Percentiles rank a stretch among this genome's conserved stretches.
Conservation (phyloP, 2,888 invertebrate species). For the Netelia inedita region DNA sequence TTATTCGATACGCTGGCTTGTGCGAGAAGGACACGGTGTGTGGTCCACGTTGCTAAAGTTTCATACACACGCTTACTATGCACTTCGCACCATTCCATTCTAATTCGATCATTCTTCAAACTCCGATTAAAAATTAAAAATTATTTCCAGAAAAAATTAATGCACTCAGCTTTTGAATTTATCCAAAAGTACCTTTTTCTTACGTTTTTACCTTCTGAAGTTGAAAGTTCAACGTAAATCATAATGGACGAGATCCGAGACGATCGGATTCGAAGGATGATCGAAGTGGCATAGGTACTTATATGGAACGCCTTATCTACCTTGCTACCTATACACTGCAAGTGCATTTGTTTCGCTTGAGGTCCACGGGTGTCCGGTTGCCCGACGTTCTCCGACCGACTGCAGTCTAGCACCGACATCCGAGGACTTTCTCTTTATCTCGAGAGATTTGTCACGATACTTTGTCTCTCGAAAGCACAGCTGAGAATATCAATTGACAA, state of each 20-base stretch:
- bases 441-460: constrained; percentile 40
- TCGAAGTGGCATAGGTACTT: no score
- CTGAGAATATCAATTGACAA: constrained; percentile 55
- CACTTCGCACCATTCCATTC: not conserved
- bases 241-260: no score
- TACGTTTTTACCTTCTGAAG: no score
- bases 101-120: not conserved
- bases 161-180: no score
- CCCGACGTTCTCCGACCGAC: constrained; percentile 11
- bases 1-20: constrained; percentile 52
- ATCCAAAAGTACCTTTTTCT: no score
- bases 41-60: constrained; percentile 7
- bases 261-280: no score
- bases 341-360: constrained; percentile 23
- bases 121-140: not conserved
- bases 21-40: constrained; percentile 23
- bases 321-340: not conserved
- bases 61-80: constrained; percentile 3
- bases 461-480: constrained; percentile 6
- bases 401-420: constrained; percentile 18
- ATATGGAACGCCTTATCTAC: no score
- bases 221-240: no score
- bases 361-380: constrained; percentile 54
- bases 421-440: constrained; percentile 31
- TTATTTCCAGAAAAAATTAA: no score